Conservation (phyloP, 2,888 invertebrate genomes). For the Drosophila subsilvestris region DNA sequence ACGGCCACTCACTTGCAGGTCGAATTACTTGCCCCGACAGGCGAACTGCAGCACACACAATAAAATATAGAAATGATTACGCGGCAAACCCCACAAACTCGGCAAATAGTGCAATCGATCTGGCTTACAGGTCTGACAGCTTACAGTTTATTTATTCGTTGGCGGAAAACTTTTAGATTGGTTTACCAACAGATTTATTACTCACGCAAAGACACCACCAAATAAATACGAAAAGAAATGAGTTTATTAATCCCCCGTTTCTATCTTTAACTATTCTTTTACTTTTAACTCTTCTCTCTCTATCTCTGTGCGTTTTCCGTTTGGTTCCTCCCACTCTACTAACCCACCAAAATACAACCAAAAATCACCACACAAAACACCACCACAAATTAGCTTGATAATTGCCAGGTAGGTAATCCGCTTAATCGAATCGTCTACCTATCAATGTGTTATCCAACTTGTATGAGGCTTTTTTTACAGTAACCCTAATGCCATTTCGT, state of each 20-base stretch:
- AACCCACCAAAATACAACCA: constrained; percentile 27
- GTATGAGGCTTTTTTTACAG: background rate
- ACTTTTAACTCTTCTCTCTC: constrained; percentile 49
- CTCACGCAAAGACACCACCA: constrained; percentile 1
- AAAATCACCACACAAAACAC: constrained; percentile 27
- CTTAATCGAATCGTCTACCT: background rate
- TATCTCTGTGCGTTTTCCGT: constrained; percentile 31
- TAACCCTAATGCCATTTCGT: constrained; percentile 26
- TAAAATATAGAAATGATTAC: constrained; percentile 23
- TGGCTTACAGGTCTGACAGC: background rate
- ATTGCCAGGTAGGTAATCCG: constrained; percentile 73
- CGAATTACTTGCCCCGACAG: constrained; percentile 2
- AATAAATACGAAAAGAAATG: background rate
- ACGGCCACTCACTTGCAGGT: constrained; percentile 10
- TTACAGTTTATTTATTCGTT: background rate
- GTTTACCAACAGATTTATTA: too few species aligned
- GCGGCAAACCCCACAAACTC: too few species aligned
- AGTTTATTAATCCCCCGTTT: constrained; percentile 22
- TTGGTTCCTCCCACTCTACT: constrained; percentile 24
- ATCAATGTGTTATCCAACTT: constrained; percentile 13
- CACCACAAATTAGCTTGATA: constrained; percentile 69
- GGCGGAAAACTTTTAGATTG: background rate
- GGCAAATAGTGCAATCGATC: background rate
- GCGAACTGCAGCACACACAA: background rate
- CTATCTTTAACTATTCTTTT: constrained; percentile 56